Evolutionary conservation across 35 echinoderm and acorn worm genomes (phyloP).

Genomic region (Strongylocentrotus purpuratus): DNA sequence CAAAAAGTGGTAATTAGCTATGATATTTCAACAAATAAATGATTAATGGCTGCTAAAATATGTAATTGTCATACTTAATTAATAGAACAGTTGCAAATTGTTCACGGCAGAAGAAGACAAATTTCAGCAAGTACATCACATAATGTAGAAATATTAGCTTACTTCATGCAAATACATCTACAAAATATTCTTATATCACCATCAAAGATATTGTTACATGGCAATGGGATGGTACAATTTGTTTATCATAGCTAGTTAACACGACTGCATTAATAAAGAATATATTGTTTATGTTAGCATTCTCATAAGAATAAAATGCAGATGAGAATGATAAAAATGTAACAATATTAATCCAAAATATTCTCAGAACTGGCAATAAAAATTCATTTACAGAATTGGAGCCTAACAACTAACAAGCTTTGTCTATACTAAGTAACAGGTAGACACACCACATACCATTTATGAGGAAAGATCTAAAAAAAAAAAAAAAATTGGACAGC

Average conservation of each 20-base stretch:
- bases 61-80: neutral
- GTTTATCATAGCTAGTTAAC: neutral
- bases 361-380: neutral
- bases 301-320: neutral
- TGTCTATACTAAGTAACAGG: too few relatives aligned
- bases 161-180: neutral
- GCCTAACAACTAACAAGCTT: too few relatives aligned
- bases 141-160: neutral
- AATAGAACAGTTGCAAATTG: neutral
- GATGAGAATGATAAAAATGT: neutral
- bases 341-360: neutral
- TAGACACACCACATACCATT: neutral
- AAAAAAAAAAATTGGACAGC: too few relatives aligned
- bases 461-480: neutral
- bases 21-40: neutral
- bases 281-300: neutral
- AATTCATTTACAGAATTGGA: neutral
- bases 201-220: neutral
- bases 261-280: neutral
- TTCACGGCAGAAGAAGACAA: neutral
- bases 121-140: neutral
- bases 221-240: neutral
- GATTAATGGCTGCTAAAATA: neutral
- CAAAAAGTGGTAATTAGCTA: neutral
- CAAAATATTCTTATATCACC: neutral